These are phyloP conservation scores for Steinernema feltiae DNA, from an alignment of 1,140 invertebrate genomes.

Conservation along the genomic window DNA sequence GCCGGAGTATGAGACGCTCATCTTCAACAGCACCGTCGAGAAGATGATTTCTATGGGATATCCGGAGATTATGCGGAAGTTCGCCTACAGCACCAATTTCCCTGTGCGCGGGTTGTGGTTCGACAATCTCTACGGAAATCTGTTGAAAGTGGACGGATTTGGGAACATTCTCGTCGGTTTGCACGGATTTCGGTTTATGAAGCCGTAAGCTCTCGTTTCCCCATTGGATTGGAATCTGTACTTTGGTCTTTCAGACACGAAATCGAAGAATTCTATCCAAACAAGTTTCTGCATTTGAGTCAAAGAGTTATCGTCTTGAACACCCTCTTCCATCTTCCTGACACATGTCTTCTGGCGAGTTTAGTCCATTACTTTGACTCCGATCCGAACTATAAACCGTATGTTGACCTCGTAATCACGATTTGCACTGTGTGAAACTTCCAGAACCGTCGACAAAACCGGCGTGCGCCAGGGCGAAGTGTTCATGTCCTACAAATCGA, in stretches of 20 bases:
- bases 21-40: conserved; percentile 84
- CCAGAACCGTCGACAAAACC: conserved; percentile 60
- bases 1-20: conserved; percentile 84
- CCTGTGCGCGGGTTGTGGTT: conserved; percentile 95
- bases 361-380: conserved; percentile 91
- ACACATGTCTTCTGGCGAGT: conserved; percentile 89
- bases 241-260: conserved; percentile 69
- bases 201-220: conserved; percentile 71
- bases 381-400: conserved; percentile 73
- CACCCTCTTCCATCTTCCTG: conserved; percentile 93
- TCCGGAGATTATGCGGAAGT: conserved; percentile 80
- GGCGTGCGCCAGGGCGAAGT: conserved; percentile 87
- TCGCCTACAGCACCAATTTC: conserved; percentile 93
- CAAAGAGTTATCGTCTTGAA: conserved; percentile 91
- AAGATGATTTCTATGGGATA: conserved; percentile 84
- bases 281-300: conserved; percentile 90
- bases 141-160: conserved; percentile 86
- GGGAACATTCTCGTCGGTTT: conserved; percentile 94
- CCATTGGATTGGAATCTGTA: conserved; percentile 13
- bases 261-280: conserved; percentile 91
- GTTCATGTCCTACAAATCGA: conserved; percentile 95
- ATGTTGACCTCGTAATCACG: conserved; percentile 51
- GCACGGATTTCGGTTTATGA: conserved; percentile 94
- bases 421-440: conserved; percentile 17
- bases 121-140: conserved; percentile 87